Evolutionary conservation across 2,888 invertebrate species (phyloP).

Genomic region (Cyclophora punctaria): DNA sequence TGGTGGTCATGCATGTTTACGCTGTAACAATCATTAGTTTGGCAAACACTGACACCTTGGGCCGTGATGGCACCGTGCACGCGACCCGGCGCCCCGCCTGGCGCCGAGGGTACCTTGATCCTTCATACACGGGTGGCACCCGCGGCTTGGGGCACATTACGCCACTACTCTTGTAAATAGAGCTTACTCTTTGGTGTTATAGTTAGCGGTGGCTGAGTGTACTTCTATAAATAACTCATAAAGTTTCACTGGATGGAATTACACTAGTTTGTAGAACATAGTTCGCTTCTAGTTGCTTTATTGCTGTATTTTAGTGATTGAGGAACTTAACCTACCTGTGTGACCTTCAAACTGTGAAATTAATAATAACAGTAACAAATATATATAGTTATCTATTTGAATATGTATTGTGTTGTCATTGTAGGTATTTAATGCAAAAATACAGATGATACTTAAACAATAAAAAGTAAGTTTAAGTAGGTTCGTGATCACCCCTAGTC

Average conservation of each 20-base stretch:
- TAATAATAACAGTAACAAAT: too few relatives aligned
- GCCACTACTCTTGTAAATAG: constrained; percentile 20
- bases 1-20: constrained; percentile 55
- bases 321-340: too few relatives aligned
- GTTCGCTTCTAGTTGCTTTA: constrained; percentile 16
- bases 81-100: constrained; percentile 17
- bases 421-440: too few relatives aligned
- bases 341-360: too few relatives aligned
- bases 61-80: constrained; percentile 46
- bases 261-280: constrained; percentile 6
- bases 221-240: constrained; percentile 59
- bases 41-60: constrained; percentile 40
- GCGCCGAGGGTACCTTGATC: constrained; percentile 22
- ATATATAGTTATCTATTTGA: too few relatives aligned
- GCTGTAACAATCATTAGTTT: constrained; percentile 28
- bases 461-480: too few relatives aligned
- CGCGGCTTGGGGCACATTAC: constrained; percentile 31
- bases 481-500: too few relatives aligned
- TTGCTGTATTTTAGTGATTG: too few relatives aligned
- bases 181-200: constrained; percentile 31
- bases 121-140: constrained; percentile 21
- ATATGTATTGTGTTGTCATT: too few relatives aligned
- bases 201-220: constrained; percentile 47
- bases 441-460: too few relatives aligned
- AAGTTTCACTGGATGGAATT: constrained; percentile 35